Evolutionary conservation across 2,113 vertebrate genomes (phyloP).

Genomic region (Okapia johnstoni): DNA sequence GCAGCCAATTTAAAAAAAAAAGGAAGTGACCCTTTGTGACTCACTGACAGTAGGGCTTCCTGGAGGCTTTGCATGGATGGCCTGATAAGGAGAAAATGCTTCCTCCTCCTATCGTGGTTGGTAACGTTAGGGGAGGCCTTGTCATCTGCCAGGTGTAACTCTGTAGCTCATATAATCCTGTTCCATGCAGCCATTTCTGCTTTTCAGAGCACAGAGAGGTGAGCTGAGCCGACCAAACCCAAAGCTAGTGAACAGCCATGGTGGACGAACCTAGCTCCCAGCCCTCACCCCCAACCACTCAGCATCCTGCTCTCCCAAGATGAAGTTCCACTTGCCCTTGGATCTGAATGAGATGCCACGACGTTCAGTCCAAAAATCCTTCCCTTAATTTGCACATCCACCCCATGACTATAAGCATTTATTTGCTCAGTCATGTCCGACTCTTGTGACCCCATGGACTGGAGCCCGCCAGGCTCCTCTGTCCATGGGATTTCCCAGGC

Average conservation of each 20-base stretch:
- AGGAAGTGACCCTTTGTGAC: not conserved
- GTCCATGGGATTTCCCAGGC: not conserved
- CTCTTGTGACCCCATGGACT: not conserved
- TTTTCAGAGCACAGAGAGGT: not conserved
- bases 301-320: not conserved
- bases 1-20: not conserved
- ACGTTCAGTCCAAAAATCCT: not conserved
- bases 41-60: not conserved
- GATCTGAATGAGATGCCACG: not conserved
- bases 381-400: not conserved
- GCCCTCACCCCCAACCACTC: not conserved
- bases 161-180: not conserved
- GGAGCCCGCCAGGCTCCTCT: not conserved
- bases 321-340: not conserved
- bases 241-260: rapidly evolving
- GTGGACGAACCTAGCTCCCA: too few species aligned
- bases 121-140: not conserved
- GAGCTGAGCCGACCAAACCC: not conserved
- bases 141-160: not conserved
- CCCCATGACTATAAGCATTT: not conserved
- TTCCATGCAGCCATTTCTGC: not conserved
- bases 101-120: not conserved
- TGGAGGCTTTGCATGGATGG: not conserved
- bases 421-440: not conserved
- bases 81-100: not conserved